Base-by-base conservation (phyloP, 2,797 vertebrate genomes). In the Darevskia nairensis region DNA sequence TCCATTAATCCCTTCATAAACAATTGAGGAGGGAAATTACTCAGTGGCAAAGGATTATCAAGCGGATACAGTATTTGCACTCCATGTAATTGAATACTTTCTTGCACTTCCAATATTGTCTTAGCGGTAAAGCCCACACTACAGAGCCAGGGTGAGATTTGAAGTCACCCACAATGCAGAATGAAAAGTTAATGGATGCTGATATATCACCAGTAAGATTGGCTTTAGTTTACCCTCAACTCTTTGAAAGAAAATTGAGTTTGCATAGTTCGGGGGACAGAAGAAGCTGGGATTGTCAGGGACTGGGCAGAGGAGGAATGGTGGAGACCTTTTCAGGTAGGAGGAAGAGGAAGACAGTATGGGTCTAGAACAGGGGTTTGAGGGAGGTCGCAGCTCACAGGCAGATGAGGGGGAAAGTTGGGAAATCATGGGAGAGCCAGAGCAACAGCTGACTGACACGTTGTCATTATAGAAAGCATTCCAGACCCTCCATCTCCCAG, bases 1-100 rank as follows among this genome's bases (percentile, higher is more conserved):
- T 59, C 81, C 61, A 69, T 83, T 83, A 88, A 88, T 77, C 39
- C 80, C 72, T 88, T 32, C 80, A 69, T 68, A 83, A 83, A 83
- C 72, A 88, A 50, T 83, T 82, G 35, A 41, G 11, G 27, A 8
- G 9, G n/a, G 71, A 29, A 83, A 39, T 64, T 44, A 32, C 15
- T 78, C 72, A 8, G 8, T 69, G 50, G 74, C 59, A 41, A 27
- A 41, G 81, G 72, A 88, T 88, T 83, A 83, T 39, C 64, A 68
- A 69, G 27, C 79, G 64, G 69, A 82, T 39, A 83, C 11, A 23
- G 1, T 83, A 82, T 88, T 69, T 88, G 80, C 35, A 50, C 15
- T 59, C 23, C 39, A 41, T 75, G 86, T 75, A 82, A 82, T 4
- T 32, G 59, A 82, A 82, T 46, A 64, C 21, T 55, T 74, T 87